Evolutionary conservation across 2,888 invertebrate genomes (phyloP).

Genomic region (Nesidiocoris tenuis): DNA sequence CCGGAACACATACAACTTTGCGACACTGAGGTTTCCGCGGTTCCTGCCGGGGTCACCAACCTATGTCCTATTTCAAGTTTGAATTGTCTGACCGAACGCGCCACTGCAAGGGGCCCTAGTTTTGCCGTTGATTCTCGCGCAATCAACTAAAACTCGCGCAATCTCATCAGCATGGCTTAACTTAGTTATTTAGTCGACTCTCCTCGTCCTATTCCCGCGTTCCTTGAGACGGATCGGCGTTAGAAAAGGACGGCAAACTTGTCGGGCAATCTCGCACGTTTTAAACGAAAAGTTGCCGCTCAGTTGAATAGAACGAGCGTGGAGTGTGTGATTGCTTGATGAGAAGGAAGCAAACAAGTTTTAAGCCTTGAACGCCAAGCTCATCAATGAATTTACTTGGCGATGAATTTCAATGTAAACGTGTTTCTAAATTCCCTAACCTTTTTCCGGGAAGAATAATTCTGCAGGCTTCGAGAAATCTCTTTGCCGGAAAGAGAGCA

Average conservation of each 20-base stretch:
- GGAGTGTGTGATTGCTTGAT: not conserved
- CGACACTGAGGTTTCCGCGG: not conserved
- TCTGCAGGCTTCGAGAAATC: no score
- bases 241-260: not conserved
- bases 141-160: conserved; percentile 27
- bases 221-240: not conserved
- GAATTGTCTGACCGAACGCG: not conserved
- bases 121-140: not conserved
- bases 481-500: no score
- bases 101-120: not conserved
- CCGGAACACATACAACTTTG: no score
- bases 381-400: no score
- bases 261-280: not conserved
- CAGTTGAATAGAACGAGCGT: not conserved
- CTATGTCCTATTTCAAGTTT: not conserved
- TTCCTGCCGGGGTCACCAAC: not conserved
- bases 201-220: not conserved
- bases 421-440: no score
- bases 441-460: no score
- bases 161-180: conserved; percentile 19
- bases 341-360: not conserved
- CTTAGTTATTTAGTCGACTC: conserved; percentile 7
- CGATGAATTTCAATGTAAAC: no score
- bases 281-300: not conserved
- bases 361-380: not conserved